These are phyloP conservation scores for Sebastes trivittatus DNA, from an alignment of 2,797 vertebrate genomes.

Conservation along the genomic window DNA sequence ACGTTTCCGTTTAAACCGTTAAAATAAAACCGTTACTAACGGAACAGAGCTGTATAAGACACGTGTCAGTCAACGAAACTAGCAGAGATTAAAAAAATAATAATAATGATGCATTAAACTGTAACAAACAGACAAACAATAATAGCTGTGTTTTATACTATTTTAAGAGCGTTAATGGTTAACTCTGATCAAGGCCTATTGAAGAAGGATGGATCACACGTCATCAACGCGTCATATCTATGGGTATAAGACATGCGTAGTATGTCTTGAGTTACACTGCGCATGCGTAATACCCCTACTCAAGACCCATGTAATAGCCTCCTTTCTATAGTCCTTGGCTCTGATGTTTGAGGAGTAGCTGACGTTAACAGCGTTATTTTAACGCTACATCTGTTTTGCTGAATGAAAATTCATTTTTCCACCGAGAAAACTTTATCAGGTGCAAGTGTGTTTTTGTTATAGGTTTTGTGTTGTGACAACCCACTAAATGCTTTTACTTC, in stretches of 20 bases:
- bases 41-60: neutral
- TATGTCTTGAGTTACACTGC: too few relatives aligned
- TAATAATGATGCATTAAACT: neutral
- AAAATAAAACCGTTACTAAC: constrained; percentile 40
- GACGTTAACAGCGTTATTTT: too few relatives aligned
- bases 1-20: constrained; percentile 28
- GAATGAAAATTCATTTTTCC: neutral
- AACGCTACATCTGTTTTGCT: neutral
- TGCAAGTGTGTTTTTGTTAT: neutral
- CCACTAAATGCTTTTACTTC: constrained; percentile 1
- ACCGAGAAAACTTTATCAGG: neutral
- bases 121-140: neutral
- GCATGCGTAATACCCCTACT: too few relatives aligned
- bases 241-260: too few relatives aligned
- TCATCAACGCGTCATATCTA: too few relatives aligned
- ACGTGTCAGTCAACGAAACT: too few relatives aligned
- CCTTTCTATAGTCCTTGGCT: too few relatives aligned
- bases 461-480: neutral
- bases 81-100: too few relatives aligned
- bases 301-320: accelerated
- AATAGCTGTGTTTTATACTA: neutral
- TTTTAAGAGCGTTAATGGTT: neutral
- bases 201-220: too few relatives aligned
- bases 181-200: neutral
- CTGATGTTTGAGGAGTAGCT: too few relatives aligned